A percentile compares a stretch with the other conserved stretches of the same genome.
These are phyloP conservation scores for Illadopsis cleaveri DNA, from an alignment of 2,113 vertebrate genomes.

Conservation along the genomic window DNA sequence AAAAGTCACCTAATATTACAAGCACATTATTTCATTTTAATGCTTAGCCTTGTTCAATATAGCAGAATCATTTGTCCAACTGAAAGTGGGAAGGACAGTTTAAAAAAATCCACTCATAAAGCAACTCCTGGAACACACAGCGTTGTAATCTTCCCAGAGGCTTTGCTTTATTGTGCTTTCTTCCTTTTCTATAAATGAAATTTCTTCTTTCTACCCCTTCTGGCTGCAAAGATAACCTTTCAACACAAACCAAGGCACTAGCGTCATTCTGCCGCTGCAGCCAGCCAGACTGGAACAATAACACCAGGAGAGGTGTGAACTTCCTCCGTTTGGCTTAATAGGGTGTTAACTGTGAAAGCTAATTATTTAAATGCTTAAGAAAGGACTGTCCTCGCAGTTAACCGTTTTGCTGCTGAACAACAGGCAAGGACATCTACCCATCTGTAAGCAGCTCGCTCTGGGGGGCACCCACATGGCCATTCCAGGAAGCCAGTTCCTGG, in stretches of 20 bases:
- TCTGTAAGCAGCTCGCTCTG: fast-evolving
- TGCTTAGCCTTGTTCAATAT: background rate
- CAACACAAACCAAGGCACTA: constrained; percentile 40
- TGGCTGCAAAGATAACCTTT: constrained; percentile 55
- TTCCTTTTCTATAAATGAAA: constrained; percentile 38
- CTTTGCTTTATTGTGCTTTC: constrained; percentile 41
- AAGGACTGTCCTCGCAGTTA: background rate
- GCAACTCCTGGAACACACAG: background rate
- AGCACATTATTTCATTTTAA: background rate
- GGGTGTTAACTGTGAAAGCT: constrained; percentile 34
- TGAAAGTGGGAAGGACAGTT: background rate
- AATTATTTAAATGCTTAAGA: constrained; percentile 31
- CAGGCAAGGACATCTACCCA: background rate
- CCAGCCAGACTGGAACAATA: constrained; percentile 53
- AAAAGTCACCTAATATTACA: background rate
- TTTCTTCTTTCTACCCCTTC: constrained; percentile 31
- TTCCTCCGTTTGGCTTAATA: constrained; percentile 55
- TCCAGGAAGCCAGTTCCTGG: background rate
- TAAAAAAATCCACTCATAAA: background rate
- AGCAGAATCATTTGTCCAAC: background rate
- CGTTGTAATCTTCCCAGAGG: constrained; percentile 19
- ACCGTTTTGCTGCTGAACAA: background rate
- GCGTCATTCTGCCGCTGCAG: background rate
- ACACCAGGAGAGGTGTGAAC: constrained; percentile 48
- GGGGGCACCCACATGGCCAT: background rate